Evolutionary conservation across 1,140 invertebrate species (phyloP).

Genomic region (Drusus annulatus): DNA sequence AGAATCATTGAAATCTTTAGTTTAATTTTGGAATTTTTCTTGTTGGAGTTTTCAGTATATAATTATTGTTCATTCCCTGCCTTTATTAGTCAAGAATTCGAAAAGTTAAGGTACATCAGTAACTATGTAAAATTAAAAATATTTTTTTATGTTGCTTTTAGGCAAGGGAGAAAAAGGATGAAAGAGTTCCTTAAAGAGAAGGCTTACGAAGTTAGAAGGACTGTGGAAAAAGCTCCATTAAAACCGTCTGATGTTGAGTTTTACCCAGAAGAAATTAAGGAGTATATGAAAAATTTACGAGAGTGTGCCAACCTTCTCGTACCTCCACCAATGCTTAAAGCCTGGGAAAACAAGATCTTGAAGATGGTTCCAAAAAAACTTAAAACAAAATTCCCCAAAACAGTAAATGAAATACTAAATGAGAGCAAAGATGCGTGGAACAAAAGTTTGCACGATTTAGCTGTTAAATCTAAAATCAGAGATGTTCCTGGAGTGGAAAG

Average conservation of each 20-base stretch:
- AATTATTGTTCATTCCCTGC: too few species aligned
- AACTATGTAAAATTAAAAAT: neutral
- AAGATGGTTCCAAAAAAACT: constrained; percentile 66
- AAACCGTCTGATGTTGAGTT: constrained; percentile 38
- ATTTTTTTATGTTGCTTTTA: constrained; percentile 38
- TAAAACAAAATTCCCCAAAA: constrained; percentile 63
- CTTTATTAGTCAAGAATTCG: too few species aligned
- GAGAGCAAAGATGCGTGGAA: constrained; percentile 71
- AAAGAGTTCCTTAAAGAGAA: constrained; percentile 52
- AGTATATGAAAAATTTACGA: constrained; percentile 64
- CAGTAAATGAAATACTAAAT: constrained; percentile 67
- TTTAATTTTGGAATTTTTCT: too few species aligned
- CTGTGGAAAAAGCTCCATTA: neutral
- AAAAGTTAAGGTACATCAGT: neutral
- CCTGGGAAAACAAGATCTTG: constrained; percentile 71
- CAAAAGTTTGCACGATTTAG: constrained; percentile 67
- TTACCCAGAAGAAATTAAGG: constrained; percentile 61
- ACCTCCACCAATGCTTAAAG: constrained; percentile 67
- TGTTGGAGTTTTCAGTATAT: too few species aligned
- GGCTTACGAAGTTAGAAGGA: constrained; percentile 35
- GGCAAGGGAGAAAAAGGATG: constrained; percentile 53
- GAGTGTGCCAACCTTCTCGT: constrained; percentile 65
- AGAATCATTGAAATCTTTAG: too few species aligned
- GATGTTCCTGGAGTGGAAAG: constrained; percentile 66
- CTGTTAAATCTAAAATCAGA: constrained; percentile 69